These are phyloP conservation scores for Sclerodermus sp. DNA, from an alignment of 2,888 invertebrate species.

Conservation along the genomic window DNA sequence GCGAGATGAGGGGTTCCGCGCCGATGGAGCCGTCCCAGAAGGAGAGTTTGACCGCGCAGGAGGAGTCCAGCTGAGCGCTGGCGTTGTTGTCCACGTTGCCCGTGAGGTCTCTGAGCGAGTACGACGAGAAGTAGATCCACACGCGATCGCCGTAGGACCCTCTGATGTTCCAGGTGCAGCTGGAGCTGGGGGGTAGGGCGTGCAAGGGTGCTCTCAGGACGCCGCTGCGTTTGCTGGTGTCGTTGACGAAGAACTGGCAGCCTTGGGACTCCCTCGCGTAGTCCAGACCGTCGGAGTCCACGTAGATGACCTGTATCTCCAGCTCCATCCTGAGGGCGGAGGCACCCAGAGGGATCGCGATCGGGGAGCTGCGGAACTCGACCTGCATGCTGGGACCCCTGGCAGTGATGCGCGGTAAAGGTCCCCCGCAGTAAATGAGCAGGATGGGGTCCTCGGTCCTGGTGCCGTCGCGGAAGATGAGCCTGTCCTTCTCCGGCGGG, in stretches of 20 bases:
- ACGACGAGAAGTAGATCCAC: conserved; percentile 86
- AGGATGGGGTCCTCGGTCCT: conserved; percentile 81
- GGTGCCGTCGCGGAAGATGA: conserved; percentile 85
- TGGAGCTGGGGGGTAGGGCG: conserved; percentile 82
- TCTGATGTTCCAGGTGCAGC: conserved; percentile 83
- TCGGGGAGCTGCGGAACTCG: conserved; percentile 84
- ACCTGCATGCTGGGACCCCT: conserved; percentile 83
- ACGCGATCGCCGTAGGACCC: conserved; percentile 78
- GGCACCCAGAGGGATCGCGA: conserved; percentile 75
- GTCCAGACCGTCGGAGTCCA: conserved; percentile 84
- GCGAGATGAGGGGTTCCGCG: conserved; percentile 43
- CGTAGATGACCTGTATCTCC: conserved; percentile 84
- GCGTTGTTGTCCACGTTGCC: conserved; percentile 56
- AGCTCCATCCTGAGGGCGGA: conserved; percentile 80
- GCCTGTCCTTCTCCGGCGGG: conserved; percentile 77
- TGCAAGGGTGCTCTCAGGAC: conserved; percentile 78
- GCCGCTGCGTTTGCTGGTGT: conserved; percentile 70
- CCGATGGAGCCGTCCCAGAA: conserved; percentile 51
- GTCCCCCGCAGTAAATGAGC: conserved; percentile 86
- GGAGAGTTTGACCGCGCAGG: conserved; percentile 45
- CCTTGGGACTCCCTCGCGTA: conserved; percentile 67
- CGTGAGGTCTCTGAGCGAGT: conserved; percentile 74
- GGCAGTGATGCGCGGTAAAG: conserved; percentile 74
- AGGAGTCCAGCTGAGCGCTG: conserved; percentile 23
- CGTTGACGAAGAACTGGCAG: conserved; percentile 54